phyloP scores from a whole-genome alignment of 2,797 vertebrate species.

The Acanthis flammea region DNA sequence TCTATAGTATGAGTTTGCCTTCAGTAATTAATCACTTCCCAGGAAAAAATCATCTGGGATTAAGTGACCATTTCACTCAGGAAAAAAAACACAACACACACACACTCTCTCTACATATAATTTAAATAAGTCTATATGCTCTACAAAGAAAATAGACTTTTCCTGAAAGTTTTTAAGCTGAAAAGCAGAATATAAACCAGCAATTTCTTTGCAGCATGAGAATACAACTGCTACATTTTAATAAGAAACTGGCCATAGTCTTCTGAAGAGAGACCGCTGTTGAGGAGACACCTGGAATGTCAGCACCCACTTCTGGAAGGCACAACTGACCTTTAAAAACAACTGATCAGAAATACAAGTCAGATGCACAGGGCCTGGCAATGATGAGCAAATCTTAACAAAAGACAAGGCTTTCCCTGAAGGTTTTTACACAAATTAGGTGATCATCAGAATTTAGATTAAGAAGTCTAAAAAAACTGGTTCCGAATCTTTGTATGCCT shows the following conservation, averaged over 20 bases:
- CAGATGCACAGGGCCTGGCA: not conserved
- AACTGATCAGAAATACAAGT: not conserved
- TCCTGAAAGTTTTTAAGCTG: not conserved
- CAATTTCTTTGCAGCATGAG: not conserved
- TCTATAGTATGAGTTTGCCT: not conserved
- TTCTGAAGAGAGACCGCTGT: not conserved
- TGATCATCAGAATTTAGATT: not conserved
- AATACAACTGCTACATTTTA: not conserved
- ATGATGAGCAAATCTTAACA: not conserved
- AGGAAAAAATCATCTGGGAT: not conserved
- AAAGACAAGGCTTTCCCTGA: not conserved
- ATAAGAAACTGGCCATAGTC: not conserved
- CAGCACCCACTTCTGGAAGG: not conserved
- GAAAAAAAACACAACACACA: rapidly evolving
- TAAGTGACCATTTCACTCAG: not conserved
- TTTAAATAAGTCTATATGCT: not conserved
- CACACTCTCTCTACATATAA: not conserved
- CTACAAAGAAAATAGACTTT: not conserved
- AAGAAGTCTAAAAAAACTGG: not conserved
- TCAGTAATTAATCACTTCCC: not conserved
- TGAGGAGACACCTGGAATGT: not conserved
- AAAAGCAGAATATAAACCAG: not conserved
- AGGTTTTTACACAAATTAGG: not conserved
- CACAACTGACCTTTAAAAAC: not conserved
- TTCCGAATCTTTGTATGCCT: not conserved